Percentiles rank a stretch among this genome's conserved stretches.
phyloP scores from a whole-genome alignment of 2,113 vertebrate genomes.

The Gymnorhina tibicen region DNA sequence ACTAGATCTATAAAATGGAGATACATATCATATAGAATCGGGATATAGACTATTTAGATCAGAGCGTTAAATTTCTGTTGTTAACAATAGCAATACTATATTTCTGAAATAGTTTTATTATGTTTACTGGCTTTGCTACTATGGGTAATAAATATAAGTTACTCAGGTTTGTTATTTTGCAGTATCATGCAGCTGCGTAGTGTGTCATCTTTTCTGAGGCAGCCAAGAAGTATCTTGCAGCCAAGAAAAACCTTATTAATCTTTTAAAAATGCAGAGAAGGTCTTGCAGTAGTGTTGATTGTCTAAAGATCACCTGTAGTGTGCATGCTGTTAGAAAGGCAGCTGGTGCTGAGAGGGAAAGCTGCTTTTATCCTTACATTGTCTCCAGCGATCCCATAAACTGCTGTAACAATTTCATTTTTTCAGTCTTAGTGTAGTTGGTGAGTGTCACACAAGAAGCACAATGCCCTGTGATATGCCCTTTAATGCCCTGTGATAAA shows the following conservation, averaged over 20 bases:
- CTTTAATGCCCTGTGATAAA: background rate
- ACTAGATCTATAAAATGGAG: fast-evolving
- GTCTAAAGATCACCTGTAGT: background rate
- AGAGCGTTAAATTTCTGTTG: background rate
- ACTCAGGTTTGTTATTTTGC: background rate
- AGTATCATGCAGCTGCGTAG: background rate
- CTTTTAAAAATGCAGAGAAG: background rate
- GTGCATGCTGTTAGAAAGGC: background rate
- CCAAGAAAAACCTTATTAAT: background rate
- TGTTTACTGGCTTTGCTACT: background rate
- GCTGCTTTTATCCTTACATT: background rate
- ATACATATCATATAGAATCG: fast-evolving
- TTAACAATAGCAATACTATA: background rate
- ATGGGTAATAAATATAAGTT: background rate
- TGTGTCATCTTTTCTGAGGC: background rate
- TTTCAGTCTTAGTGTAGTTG: background rate
- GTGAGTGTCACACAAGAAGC: background rate
- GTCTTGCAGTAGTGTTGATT: background rate
- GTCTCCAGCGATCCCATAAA: background rate
- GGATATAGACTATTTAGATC: background rate
- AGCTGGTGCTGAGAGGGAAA: background rate
- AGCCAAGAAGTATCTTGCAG: background rate
- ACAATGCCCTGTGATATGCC: background rate
- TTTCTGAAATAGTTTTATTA: background rate
- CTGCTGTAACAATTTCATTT: background rate